Base-by-base conservation (phyloP, 2,888 invertebrate genomes). In the Hirtodrosophila alboralis region DNA sequence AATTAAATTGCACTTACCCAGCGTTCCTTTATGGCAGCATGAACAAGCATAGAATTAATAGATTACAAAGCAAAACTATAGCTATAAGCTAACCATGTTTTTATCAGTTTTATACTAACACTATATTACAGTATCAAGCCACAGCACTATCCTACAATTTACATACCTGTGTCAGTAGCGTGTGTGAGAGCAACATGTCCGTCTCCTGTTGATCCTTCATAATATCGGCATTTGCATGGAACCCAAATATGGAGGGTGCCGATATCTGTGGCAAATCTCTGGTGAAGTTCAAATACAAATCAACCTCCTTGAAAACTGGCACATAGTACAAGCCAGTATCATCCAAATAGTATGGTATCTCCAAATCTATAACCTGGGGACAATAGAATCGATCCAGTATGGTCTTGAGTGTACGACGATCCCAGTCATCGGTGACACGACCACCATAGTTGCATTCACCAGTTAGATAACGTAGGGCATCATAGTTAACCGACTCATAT, bases 391-490 rank as follows among this genome's bases (percentile, higher is more conserved):
- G 94, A 52, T 90, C 91, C 28, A 98, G 91, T 60, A 98, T 95
- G 0, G 97, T 97, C 83, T 93, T 94, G 43, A 98, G 92, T 12
- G 95, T 95, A 45, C 98, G 92, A 13, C 98, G 92, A 91, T 98
- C 98, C 97, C 97, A 97, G 88, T 97, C 96, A 88, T 98, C 98
- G 0, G 98, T 98, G 2, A 98, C 98, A 60, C 97, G 93, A 0
- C 98, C 98, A 5, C 98, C 98, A 88, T 98, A 98, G 92, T 98
- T 98, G 87, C 98, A 98, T 91, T 98, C 98, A 1, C 98, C 98
- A 0, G 96, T 97, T 79, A 98, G 91, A 91, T 98, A 98, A 2
- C 94, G 92, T 9, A 98, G 91, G 0, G 98, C 98, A 59, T 96
- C 96, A 88, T 94, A 96, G 90, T 95, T 96, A 0, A 96, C 93